These are phyloP conservation scores for Palythoa caribaeorum DNA, from an alignment of 92 coral and sea anemone species.

Conservation along the genomic window DNA sequence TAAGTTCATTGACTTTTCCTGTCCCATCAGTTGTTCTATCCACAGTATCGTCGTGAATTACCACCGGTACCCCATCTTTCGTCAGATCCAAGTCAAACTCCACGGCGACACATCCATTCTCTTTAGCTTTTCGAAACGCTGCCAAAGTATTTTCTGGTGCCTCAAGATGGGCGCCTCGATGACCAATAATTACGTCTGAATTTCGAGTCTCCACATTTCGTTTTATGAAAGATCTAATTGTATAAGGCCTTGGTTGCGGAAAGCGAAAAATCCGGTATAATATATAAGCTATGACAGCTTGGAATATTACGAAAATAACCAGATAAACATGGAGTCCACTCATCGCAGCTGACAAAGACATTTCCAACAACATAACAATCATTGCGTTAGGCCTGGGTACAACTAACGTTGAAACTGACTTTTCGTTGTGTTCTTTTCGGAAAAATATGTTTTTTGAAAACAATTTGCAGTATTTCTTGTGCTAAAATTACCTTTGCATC, in stretches of 20 bases:
- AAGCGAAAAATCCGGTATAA: conserved; percentile 86
- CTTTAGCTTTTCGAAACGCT: conserved; percentile 87
- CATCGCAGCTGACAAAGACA: conserved; percentile 81
- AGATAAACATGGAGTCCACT: conserved; percentile 85
- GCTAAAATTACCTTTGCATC: conserved; percentile 7
- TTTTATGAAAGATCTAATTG: conserved; percentile 81
- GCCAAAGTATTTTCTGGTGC: conserved; percentile 96
- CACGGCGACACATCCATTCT: conserved; percentile 90
- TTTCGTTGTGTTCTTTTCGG: neutral
- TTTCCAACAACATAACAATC: conserved; percentile 87
- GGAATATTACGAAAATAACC: conserved; percentile 66
- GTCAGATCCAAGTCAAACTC: conserved; percentile 97
- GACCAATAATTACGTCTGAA: conserved; percentile 82
- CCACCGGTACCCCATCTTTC: conserved; percentile 95
- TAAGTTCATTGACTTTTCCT: conserved; percentile 81
- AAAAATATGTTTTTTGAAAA: neutral
- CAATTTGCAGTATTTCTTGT: neutral
- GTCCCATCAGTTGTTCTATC: conserved; percentile 95
- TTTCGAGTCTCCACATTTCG: conserved; percentile 67
- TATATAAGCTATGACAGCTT: conserved; percentile 67
- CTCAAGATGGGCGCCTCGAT: conserved; percentile 84
- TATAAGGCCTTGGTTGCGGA: conserved; percentile 89
- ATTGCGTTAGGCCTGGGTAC: conserved; percentile 59
- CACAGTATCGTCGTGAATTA: conserved; percentile 93
- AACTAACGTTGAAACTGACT: neutral